phyloP scores from a whole-genome alignment of 1,140 invertebrate species.

The Diachasmimorpha longicaudata region DNA sequence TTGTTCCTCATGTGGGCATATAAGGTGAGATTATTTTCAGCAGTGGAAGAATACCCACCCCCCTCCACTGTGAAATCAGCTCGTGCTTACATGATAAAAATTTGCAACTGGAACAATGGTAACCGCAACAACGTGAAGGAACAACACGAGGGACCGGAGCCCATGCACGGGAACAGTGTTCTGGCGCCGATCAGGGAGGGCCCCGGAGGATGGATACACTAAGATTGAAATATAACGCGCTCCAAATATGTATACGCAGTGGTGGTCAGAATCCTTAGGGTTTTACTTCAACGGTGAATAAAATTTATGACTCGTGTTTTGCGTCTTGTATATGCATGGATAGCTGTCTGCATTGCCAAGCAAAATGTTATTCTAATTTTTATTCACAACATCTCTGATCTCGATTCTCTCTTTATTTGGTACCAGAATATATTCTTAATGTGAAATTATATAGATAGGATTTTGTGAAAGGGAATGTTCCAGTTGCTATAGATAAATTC shows the following conservation, averaged over 20 bases:
- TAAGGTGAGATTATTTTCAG: background rate
- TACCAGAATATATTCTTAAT: background rate
- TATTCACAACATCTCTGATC: background rate
- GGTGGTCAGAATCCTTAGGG: slow-evolving; percentile 5
- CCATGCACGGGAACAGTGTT: slow-evolving; percentile 34
- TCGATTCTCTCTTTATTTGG: slow-evolving; percentile 1
- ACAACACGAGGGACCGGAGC: background rate
- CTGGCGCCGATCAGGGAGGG: slow-evolving; percentile 52
- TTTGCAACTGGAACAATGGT: slow-evolving; percentile 61
- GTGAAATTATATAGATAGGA: background rate
- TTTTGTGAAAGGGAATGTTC: background rate
- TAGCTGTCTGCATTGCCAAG: background rate
- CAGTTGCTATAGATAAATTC: background rate
- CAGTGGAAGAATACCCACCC: slow-evolving; percentile 26
- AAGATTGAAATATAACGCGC: slow-evolving; percentile 59
- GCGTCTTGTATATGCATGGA: slow-evolving; percentile 9
- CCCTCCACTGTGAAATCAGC: slow-evolving; percentile 41
- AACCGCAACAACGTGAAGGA: slow-evolving; percentile 7
- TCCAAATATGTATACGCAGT: slow-evolving; percentile 43
- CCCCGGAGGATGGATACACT: slow-evolving; percentile 29
- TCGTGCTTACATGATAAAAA: slow-evolving; percentile 54
- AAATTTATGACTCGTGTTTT: slow-evolving; percentile 35
- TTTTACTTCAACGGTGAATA: slow-evolving; percentile 2
- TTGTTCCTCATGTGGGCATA: background rate
- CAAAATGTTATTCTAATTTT: slow-evolving; percentile 7